phyloP scores from a whole-genome alignment of 2,113 vertebrate genomes.

The Syrrhaptes paradoxus region DNA sequence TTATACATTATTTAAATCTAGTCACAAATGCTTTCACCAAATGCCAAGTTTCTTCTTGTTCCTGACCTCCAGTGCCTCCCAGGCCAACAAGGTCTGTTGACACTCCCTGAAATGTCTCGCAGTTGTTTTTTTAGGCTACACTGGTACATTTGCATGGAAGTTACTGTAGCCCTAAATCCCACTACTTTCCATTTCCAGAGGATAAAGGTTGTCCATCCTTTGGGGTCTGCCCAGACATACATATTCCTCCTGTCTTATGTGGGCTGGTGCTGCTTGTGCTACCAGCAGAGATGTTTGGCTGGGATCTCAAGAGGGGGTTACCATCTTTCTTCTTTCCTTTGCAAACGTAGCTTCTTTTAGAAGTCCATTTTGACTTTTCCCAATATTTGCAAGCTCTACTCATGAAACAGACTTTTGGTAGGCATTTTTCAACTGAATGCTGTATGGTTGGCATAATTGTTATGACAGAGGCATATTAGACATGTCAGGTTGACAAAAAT shows the following conservation, averaged over 20 bases:
- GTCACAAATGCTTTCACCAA: neutral
- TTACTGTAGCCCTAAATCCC: neutral
- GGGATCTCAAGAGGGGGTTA: neutral
- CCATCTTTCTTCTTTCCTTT: neutral
- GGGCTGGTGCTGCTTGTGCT: neutral
- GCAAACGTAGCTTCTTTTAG: neutral
- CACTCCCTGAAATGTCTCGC: neutral
- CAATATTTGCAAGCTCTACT: neutral
- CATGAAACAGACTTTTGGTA: neutral
- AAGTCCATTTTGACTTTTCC: neutral
- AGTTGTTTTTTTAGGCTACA: neutral
- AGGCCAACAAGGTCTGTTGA: neutral
- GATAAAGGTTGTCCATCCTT: neutral
- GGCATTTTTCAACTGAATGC: neutral
- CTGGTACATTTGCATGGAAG: neutral
- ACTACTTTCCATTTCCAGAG: neutral
- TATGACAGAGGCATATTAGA: constrained; percentile 60
- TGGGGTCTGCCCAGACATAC: neutral
- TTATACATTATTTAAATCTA: neutral
- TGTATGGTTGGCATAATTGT: constrained; percentile 6
- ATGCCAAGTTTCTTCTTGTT: neutral
- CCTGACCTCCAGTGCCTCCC: neutral
- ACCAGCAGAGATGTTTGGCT: neutral
- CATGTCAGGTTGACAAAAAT: constrained; percentile 20
- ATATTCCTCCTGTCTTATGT: neutral